Evolutionary conservation across 2,888 invertebrate species (phyloP), one percentile per base, ranked within the genome.

Genomic region (Craniophora ligustri): DNA sequence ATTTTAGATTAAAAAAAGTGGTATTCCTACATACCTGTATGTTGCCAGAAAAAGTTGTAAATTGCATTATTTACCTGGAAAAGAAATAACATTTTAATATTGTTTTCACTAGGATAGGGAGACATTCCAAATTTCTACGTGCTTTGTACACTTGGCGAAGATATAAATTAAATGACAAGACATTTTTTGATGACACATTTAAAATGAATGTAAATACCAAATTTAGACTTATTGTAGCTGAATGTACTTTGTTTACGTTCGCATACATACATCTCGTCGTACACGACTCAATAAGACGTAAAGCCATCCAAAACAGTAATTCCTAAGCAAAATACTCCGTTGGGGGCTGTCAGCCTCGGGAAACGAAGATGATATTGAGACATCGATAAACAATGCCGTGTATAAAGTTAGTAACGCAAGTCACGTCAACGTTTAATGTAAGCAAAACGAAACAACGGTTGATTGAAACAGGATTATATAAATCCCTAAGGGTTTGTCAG

Each of bases 401-500:
- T 35, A 26, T 15, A 14, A 46, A 19, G 5, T 26, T 26, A 32
- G 31, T 21, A 46, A 62, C 42, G 35, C 46, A 46, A 72, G 63
- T 70, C 69, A 74, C 69, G 76, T 78, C 73, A 72, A 51, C 65
- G 56, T 55, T 63, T 76, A 79, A 79, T 81, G 74, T 78, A 76
- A 77, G 74, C 74, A 76, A 73, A 66, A 59, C 56, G 57, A 44
- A 62, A 46, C 53, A 56, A 49, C 60, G 23, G 19, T 58, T 75
- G 78, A 80, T 77, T 81, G 77, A 70, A 75, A 64, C 48, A 68
- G 75, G 74, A 78, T 76, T 75, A 78, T 67, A 68, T 56, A 67
- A 75, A 73, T 77, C 79, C 70, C 68, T 16, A 15, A 65, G 61
- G 76, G 45, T 69, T 60, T 48, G 62, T 56, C 57, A 65, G 39